Conservation (phyloP, 2,113 vertebrate species). For the Bufo bufo region DNA sequence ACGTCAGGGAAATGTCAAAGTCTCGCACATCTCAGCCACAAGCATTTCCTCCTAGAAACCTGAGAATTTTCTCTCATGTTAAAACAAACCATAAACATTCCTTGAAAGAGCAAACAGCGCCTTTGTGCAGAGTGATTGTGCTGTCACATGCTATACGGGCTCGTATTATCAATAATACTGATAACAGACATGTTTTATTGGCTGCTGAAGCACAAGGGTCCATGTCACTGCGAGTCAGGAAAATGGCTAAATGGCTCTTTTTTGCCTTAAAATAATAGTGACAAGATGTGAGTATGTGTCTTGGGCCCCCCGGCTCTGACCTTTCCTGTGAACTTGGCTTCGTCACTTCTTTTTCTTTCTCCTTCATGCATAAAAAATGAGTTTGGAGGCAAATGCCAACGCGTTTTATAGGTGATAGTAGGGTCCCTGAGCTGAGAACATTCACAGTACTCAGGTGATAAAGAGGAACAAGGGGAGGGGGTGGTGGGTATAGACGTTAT, state of each 20-base stretch:
- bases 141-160: background rate
- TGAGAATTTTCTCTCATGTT: conserved; percentile 5
- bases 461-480: background rate
- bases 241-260: background rate
- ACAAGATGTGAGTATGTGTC: background rate
- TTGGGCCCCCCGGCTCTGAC: background rate
- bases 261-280: background rate
- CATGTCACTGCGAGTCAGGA: background rate
- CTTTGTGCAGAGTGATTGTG: background rate
- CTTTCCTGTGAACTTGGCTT: conserved; percentile 35
- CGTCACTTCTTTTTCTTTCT: conserved; percentile 5
- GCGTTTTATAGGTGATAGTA: background rate
- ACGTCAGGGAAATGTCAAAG: background rate
- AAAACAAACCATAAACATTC: conserved; percentile 9
- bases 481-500: background rate
- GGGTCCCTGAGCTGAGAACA: background rate
- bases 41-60: conserved; percentile 34
- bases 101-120: too few species aligned
- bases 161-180: background rate
- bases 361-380: conserved; percentile 32
- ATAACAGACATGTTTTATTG: conserved; percentile 2
- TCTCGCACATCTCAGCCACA: background rate
- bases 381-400: conserved; percentile 35
- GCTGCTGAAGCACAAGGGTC: background rate
- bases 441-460: background rate